These are phyloP conservation scores for Holothuria scabra DNA, from an alignment of 53 echinoderm and acorn worm species.

Conservation along the genomic window DNA sequence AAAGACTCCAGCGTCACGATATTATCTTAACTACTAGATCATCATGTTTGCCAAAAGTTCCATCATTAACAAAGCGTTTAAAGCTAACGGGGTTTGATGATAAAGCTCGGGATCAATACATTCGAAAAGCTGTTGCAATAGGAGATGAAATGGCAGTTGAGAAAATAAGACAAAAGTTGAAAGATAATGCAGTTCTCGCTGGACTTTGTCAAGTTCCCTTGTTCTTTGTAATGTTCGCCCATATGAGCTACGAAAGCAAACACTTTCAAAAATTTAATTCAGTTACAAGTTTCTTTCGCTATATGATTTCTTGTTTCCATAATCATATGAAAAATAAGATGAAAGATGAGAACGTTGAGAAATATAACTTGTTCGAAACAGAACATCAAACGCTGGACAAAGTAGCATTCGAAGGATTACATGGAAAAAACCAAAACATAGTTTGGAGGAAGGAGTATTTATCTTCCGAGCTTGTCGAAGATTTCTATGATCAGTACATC, in stretches of 20 bases:
- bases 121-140: not conserved
- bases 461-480: not conserved
- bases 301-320: constrained; percentile 25
- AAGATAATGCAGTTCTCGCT: constrained; percentile 14
- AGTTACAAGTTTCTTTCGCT: constrained; percentile 10
- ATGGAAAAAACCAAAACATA: not conserved
- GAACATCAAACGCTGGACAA: not conserved
- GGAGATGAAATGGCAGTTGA: not conserved
- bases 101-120: not conserved
- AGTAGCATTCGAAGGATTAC: not conserved
- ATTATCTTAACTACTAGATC: constrained; percentile 27
- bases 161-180: not conserved
- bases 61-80: not conserved
- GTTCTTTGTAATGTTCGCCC: constrained; percentile 29
- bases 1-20: not conserved
- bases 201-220: constrained; percentile 28
- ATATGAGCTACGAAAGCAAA: constrained; percentile 6
- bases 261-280: constrained; percentile 11
- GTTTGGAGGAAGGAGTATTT: not conserved
- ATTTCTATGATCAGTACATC: constrained; percentile 8
- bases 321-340: constrained; percentile 13
- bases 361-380: not conserved
- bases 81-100: constrained; percentile 9
- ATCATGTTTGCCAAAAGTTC: not conserved
- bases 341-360: not conserved